Base-by-base conservation (phyloP, 2,797 vertebrate species). In the Taeniopygia guttata region DNA sequence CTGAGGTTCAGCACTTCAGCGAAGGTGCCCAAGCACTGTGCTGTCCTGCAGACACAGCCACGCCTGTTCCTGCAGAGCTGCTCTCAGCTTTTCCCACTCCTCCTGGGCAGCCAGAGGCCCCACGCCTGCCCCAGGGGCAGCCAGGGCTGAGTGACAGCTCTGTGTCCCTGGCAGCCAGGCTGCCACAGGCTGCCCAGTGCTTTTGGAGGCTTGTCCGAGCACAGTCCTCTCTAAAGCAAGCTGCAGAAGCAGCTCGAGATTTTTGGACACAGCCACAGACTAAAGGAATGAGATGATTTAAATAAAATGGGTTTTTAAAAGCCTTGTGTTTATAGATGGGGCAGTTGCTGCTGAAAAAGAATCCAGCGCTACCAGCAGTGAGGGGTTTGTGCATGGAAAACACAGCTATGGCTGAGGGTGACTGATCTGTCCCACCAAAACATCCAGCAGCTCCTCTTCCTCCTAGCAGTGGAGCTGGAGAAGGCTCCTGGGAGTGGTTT, bases 341-440 rank as follows among this genome's bases (percentile, higher is more conserved):
- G 7, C 0, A 3, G 22, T 25, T 0, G 0, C 56, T 60, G 36
- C 15, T 79, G n/a, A 10, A 22, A 54, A 82, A 34, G 9, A 46
- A 38, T 34, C 40, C 45, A 8, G 10, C 1, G 0, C 30, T 19
- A 13, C 16, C 45, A 60, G 19, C 14, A 4, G 20, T 2, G 16
- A 86, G 48, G 42, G 43, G 0, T 52, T 55, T 59, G 60, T 58
- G 48, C 19, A 25, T 19, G 29, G 69, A 46, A 68, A 81, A 43
- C n/a, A 25, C 27, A 56, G 27, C 2, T 4, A 10, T 11, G 56
- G 48, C 32, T 20, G 1, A 10, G 6, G 11, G 36, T 7, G 19
- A 34, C 36, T 18, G 59, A 42, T 42, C n/a, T 30, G n/a, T 18
- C 58, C 83, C n/a, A 67, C 52, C 2, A 10, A 48, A 67, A 74